A percentile compares a stretch with the other conserved stretches of the same genome.
phyloP scores from a whole-genome alignment of 1,140 invertebrate species.

The Cataglyphis hispanica region DNA sequence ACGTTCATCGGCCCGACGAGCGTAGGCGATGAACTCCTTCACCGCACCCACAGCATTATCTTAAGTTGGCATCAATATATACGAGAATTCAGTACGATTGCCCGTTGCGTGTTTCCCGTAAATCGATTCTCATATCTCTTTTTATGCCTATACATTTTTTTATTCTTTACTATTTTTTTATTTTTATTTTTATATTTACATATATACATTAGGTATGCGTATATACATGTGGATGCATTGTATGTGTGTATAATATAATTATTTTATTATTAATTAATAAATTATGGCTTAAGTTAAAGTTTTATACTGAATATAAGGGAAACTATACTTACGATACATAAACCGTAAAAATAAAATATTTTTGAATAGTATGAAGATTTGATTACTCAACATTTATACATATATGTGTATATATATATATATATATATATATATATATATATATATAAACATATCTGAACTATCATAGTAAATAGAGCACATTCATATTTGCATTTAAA shows the following conservation, averaged over 20 bases:
- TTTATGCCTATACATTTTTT: neutral
- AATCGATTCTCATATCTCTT: conserved; percentile 5
- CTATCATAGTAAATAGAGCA: neutral
- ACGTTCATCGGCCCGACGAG: conserved; percentile 36
- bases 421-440: too few relatives aligned
- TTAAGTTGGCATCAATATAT: conserved; percentile 42
- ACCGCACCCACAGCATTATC: conserved; percentile 53
- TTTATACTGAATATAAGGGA: neutral
- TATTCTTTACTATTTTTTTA: neutral
- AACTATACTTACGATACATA: neutral
- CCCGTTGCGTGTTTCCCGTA: conserved; percentile 8
- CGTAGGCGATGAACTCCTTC: conserved; percentile 58
- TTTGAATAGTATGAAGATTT: neutral
- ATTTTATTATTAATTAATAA: too few relatives aligned
- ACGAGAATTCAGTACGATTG: conserved; percentile 22
- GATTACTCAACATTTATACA: neutral
- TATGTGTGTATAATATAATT: neutral
- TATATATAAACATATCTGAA: neutral
- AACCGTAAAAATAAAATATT: neutral
- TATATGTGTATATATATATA: too few relatives aligned
- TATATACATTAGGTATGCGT: neutral
- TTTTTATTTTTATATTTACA: neutral
- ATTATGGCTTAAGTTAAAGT: neutral
- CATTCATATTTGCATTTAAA: neutral
- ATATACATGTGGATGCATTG: neutral